Conservation (phyloP, 1,140 invertebrate genomes). For the Ostrea denselamellosa region DNA sequence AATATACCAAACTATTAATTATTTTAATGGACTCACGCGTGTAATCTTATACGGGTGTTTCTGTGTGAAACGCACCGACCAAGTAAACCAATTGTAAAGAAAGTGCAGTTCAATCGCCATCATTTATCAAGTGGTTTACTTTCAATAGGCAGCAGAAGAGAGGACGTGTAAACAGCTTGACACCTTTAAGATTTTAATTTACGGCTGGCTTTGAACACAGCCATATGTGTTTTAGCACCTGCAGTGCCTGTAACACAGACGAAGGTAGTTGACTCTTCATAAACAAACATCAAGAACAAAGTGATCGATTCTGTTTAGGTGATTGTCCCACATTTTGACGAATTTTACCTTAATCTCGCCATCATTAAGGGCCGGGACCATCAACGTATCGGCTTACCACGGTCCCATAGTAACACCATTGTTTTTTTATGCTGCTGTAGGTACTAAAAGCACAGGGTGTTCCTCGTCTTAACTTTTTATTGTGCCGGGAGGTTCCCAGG, state of each 20-base stretch:
- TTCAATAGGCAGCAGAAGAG: background rate
- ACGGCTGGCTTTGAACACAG: background rate
- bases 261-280: constrained; percentile 22
- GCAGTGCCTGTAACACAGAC: background rate
- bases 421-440: background rate
- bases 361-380: background rate
- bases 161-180: constrained; percentile 19
- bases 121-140: background rate
- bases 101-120: background rate
- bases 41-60: background rate
- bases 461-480: background rate
- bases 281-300: constrained; percentile 32
- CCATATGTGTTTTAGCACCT: background rate
- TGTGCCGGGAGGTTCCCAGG: background rate
- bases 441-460: background rate
- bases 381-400: background rate
- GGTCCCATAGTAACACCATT: background rate
- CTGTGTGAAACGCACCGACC: background rate
- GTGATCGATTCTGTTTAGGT: constrained; percentile 18
- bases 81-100: background rate
- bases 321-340: background rate
- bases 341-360: constrained; percentile 17
- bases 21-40: background rate
- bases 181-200: constrained; percentile 36
- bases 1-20: background rate